phyloP scores from a whole-genome alignment of 2,113 vertebrate genomes.

The Sylvilagus bachmani region DNA sequence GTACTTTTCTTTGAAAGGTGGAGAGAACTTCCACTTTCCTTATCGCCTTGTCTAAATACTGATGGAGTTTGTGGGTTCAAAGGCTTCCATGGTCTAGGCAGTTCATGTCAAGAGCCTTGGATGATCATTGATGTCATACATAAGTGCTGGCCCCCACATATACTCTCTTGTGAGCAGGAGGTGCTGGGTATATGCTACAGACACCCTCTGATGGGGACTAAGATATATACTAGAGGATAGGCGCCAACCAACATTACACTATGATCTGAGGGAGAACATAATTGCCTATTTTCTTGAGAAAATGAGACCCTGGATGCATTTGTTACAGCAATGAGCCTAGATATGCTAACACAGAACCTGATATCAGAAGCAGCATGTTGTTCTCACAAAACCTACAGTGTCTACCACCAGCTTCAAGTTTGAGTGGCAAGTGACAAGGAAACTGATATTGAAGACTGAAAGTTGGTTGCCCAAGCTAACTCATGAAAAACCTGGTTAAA shows the following conservation, averaged over 20 bases:
- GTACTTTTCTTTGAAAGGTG: too few species aligned
- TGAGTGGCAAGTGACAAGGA: background rate
- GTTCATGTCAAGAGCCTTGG: too few species aligned
- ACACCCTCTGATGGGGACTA: background rate
- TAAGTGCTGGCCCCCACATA: too few species aligned
- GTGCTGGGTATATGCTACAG: rapidly evolving
- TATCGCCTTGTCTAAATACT: too few species aligned
- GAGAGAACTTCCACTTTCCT: too few species aligned
- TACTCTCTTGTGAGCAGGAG: background rate
- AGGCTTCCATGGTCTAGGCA: too few species aligned
- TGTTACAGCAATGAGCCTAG: background rate
- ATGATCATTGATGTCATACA: too few species aligned
- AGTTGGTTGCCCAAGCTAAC: background rate
- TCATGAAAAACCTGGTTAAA: background rate
- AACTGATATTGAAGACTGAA: background rate
- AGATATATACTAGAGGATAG: background rate
- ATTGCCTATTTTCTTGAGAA: background rate
- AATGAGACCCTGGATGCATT: background rate
- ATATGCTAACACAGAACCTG: background rate
- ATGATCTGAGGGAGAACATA: background rate
- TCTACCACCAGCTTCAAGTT: background rate
- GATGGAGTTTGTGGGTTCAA: too few species aligned
- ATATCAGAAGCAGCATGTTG: background rate
- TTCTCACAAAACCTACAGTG: background rate
- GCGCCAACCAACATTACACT: background rate